Conservation (phyloP, 2,113 vertebrate species). For the Plotosus lineatus region DNA sequence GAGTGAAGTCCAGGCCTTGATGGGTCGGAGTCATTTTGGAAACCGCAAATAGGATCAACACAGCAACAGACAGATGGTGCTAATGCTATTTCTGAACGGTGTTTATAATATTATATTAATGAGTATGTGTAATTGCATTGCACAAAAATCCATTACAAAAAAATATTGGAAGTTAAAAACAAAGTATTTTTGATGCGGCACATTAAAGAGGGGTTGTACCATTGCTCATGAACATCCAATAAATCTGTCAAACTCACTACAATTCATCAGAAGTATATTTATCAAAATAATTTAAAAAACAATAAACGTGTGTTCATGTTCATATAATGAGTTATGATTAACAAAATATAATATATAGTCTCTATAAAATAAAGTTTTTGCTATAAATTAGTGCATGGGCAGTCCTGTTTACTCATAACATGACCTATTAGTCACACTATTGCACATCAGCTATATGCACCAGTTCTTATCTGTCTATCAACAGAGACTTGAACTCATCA, state of each 20-base stretch:
- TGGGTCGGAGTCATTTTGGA: too few species aligned
- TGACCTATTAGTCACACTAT: not conserved
- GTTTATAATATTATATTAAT: too few species aligned
- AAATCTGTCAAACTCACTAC: not conserved
- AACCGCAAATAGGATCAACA: too few species aligned
- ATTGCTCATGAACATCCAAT: not conserved
- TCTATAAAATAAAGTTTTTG: too few species aligned
- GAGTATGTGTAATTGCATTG: too few species aligned
- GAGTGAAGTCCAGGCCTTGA: too few species aligned
- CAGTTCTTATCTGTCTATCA: not conserved
- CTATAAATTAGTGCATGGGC: not conserved
- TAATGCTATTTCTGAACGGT: too few species aligned
- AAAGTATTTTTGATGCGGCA: not conserved
- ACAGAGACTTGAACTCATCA: not conserved
- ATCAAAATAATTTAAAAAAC: too few species aligned
- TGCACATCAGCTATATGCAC: not conserved
- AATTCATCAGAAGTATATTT: not conserved
- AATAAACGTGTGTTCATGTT: too few species aligned
- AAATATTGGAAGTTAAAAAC: not conserved
- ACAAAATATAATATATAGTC: too few species aligned
- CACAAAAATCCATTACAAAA: not conserved
- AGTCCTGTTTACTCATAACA: slow-evolving; percentile 5
- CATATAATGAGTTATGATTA: not conserved
- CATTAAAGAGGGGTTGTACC: not conserved
- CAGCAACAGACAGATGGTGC: too few species aligned